Conservation (phyloP, 2,113 vertebrate species). For the Pluvialis apricaria region DNA sequence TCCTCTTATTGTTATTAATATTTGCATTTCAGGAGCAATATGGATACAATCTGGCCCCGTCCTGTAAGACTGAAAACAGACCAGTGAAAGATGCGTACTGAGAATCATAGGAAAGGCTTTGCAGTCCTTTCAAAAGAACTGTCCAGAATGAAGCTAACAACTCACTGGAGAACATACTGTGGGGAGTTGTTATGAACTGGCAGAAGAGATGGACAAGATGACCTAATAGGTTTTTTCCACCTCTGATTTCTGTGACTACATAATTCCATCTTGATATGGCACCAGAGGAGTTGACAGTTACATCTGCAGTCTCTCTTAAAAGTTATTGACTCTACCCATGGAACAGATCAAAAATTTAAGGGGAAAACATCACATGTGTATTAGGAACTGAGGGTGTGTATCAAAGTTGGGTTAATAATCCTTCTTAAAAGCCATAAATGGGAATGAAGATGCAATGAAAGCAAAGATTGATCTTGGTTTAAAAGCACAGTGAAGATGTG, state of each 20-base stretch:
- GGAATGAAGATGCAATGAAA: background rate
- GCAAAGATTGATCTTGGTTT: background rate
- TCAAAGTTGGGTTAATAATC: background rate
- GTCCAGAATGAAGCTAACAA: background rate
- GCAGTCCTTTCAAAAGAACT: background rate
- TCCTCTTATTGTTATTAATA: background rate
- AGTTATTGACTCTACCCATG: background rate
- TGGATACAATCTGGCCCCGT: background rate
- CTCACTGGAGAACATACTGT: background rate
- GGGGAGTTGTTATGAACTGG: background rate
- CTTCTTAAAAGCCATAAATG: background rate
- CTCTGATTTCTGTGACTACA: background rate
- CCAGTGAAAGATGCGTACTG: background rate
- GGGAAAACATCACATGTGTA: background rate
- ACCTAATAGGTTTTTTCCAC: conserved; percentile 11
- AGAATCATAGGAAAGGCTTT: background rate
- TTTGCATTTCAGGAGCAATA: background rate
- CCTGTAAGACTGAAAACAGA: background rate
- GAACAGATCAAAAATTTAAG: background rate
- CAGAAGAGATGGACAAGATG: conserved; percentile 29
- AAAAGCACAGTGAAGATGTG: background rate
- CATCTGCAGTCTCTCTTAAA: background rate
- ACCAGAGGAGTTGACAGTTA: conserved; percentile 1
- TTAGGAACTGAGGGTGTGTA: background rate
- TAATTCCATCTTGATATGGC: background rate